A percentile compares a stretch with the other conserved stretches of the same genome.
phyloP scores from a whole-genome alignment of 2,888 invertebrate species.

The Eucera pruinosa region DNA sequence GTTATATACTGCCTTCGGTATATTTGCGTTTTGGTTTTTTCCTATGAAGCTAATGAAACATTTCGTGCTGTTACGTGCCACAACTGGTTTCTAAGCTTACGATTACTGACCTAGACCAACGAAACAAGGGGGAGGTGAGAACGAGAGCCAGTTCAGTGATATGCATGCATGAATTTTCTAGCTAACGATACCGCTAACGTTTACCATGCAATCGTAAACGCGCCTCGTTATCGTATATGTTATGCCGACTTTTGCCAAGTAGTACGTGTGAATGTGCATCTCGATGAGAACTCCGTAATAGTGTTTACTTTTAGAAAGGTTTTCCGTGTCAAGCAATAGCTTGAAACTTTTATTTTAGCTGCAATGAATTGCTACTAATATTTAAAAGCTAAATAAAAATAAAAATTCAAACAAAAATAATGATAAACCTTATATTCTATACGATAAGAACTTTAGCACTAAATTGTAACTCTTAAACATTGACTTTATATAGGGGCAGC shows the following conservation, averaged over 20 bases:
- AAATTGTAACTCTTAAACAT: no score
- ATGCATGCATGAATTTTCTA: constrained; percentile 30
- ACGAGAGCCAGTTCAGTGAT: constrained; percentile 5
- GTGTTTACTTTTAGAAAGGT: background rate
- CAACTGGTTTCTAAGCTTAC: constrained; percentile 41
- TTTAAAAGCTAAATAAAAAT: no score
- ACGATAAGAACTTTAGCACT: no score
- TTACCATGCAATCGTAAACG: constrained; percentile 21
- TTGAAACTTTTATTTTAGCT: background rate
- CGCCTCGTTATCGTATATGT: constrained; percentile 18
- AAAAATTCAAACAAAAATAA: no score
- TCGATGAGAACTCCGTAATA: background rate
- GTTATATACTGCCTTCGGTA: constrained; percentile 3
- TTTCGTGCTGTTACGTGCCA: constrained; percentile 33
- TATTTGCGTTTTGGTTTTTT: constrained; percentile 3
- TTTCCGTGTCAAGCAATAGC: background rate
- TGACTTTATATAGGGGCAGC: no score
- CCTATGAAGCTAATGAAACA: constrained; percentile 24
- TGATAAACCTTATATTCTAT: no score
- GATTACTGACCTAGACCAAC: constrained; percentile 60
- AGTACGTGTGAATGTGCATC: background rate
- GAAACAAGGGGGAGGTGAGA: constrained; percentile 19
- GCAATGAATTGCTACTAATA: background rate
- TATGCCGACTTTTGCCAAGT: constrained; percentile 11
- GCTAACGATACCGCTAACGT: constrained; percentile 16